phyloP scores from a whole-genome alignment of 2,888 invertebrate species.

The Lasioglossum pauxillum region DNA sequence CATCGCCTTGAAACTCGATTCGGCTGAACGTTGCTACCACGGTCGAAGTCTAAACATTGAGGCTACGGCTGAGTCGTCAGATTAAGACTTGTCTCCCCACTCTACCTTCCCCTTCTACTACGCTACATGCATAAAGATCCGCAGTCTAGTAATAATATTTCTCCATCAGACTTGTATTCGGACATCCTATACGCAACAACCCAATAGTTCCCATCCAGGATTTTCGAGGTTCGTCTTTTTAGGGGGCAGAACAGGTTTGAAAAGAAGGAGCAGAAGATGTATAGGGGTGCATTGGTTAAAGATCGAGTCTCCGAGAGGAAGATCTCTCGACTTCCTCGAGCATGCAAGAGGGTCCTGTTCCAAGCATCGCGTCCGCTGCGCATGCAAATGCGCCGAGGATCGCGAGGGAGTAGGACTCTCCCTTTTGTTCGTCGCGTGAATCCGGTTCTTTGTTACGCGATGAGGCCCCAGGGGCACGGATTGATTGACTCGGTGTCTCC shows the following conservation, averaged over 20 bases:
- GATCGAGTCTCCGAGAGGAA: background rate
- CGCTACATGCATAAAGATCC: background rate
- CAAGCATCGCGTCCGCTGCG: constrained; percentile 24
- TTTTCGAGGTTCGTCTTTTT: background rate
- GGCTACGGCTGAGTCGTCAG: too few relatives aligned
- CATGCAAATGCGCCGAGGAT: constrained; percentile 45
- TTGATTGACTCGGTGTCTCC: constrained; percentile 64
- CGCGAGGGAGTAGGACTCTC: constrained; percentile 51
- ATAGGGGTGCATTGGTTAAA: background rate
- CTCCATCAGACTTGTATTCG: background rate
- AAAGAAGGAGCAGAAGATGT: background rate
- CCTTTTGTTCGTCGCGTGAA: constrained; percentile 57
- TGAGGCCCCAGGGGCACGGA: constrained; percentile 39
- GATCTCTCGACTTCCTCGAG: constrained; percentile 1
- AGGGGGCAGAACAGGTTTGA: background rate
- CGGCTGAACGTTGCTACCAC: background rate
- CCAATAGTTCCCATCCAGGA: background rate
- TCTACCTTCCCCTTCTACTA: too few relatives aligned
- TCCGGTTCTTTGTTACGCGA: constrained; percentile 69
- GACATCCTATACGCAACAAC: background rate
- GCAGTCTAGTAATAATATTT: background rate
- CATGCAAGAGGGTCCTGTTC: background rate
- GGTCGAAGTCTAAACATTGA: too few relatives aligned
- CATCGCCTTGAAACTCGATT: background rate
- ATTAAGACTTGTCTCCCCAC: too few relatives aligned